Evolutionary conservation across 2,888 invertebrate species (phyloP), one percentile per base, ranked within the genome.

Genomic region (Temnothorax rugatulus): DNA sequence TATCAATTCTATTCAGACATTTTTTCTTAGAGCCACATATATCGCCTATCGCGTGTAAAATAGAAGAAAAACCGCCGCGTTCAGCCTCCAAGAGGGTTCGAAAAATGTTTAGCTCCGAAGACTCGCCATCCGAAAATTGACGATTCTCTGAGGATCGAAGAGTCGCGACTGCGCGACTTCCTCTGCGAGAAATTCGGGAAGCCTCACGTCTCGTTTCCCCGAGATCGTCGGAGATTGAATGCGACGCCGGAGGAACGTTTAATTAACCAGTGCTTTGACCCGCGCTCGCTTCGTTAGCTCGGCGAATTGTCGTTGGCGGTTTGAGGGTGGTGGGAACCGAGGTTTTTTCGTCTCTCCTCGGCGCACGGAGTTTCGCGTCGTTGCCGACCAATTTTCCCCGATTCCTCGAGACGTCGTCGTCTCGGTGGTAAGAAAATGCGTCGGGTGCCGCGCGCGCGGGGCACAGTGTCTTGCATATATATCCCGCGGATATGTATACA

Each of bases 201-300:
- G 15, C 29, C 13, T 68, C 15, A 41, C 25, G 41, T 52, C 25
- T 74, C 25, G 18, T 41, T 54, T 50, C 8, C 9, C 38, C 38
- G 64, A 50, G 64, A 64, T 52, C 38, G 38, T 52, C 2, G 15
- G n/a, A 69, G 69, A 77, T 77, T 69, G 69, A 77, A 77, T 38
- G 77, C 68, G 54, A 77, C 41, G 68, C 54, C 44, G 69, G 29
- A 57, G 54, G 29, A 77, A 44, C 54, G 41, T 77, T 77, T 77
- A 77, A 77, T 77, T 77, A 68, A 57, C 54, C 59, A 15, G 47
- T 47, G 44, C 59, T 71, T 50, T 47, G 47, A 59, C 25, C 34
- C n/a, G 41, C 25, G 44, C 44, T 34, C 69, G 77, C 54, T 77
- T 69, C 68, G 77, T 77, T 69, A 68, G 13, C 54, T 57, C 21